A percentile compares a stretch with the other conserved stretches of the same genome.
phyloP scores from a whole-genome alignment of 1,140 invertebrate genomes.

The Papilio dardanus region DNA sequence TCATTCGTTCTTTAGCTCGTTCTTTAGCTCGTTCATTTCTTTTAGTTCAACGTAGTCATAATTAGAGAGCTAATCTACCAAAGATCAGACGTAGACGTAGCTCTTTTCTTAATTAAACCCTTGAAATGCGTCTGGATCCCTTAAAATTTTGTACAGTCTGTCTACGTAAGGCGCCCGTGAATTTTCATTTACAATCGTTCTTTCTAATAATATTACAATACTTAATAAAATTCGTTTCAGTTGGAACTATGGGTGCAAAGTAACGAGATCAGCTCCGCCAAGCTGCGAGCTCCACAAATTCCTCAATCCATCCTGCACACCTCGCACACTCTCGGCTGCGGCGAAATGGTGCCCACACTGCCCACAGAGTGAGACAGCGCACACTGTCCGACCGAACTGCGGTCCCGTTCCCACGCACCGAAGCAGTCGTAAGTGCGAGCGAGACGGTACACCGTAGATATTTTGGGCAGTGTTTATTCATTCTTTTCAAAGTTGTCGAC shows the following conservation, averaged over 20 bases:
- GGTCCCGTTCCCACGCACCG: constrained; percentile 42
- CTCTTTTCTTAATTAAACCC: no score
- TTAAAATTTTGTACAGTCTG: no score
- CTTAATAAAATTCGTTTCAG: constrained; percentile 51
- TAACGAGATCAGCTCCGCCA: constrained; percentile 77
- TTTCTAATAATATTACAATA: background rate
- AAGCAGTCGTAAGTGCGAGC: constrained; percentile 42
- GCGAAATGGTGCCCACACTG: constrained; percentile 55
- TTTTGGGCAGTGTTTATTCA: constrained; percentile 52
- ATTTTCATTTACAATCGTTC: background rate
- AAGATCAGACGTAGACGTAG: no score
- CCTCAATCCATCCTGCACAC: constrained; percentile 46
- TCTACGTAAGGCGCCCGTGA: background rate
- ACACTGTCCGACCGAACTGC: constrained; percentile 54
- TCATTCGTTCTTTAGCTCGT: background rate
- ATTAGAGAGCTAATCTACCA: background rate
- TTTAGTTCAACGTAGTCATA: no score
- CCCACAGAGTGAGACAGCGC: constrained; percentile 57
- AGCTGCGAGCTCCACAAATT: constrained; percentile 55
- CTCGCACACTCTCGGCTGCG: constrained; percentile 53
- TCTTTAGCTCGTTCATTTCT: background rate
- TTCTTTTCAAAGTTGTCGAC: constrained; percentile 35
- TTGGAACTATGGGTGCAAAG: constrained; percentile 79
- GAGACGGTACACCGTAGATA: constrained; percentile 14
- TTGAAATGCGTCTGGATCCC: no score